Conservation (phyloP, 1,140 invertebrate species). For the Halyomorpha halys region DNA sequence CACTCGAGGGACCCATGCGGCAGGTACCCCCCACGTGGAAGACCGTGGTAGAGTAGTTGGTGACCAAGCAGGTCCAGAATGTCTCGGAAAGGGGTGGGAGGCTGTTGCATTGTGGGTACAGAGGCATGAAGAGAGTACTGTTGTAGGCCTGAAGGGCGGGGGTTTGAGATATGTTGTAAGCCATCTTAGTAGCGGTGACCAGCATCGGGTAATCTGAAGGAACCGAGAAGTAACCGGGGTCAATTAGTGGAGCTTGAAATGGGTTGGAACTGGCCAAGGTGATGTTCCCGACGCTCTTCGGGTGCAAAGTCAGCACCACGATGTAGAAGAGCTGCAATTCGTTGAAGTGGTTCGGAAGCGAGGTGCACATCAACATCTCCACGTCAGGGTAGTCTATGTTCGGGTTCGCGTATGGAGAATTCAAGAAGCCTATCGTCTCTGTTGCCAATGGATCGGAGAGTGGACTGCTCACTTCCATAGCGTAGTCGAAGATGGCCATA, state of each 20-base stretch:
- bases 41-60: slow-evolving; percentile 41
- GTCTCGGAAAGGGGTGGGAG: slow-evolving; percentile 31
- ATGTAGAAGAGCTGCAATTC: slow-evolving; percentile 4
- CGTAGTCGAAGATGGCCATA: background rate
- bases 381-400: background rate
- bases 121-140: background rate
- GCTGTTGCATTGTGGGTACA: background rate
- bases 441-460: background rate
- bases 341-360: background rate
- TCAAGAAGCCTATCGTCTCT: background rate
- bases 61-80: slow-evolving; percentile 53
- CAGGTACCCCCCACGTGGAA: slow-evolving; percentile 46
- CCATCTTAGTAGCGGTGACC: background rate
- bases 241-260: background rate
- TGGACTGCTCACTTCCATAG: background rate
- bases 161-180: background rate
- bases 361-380: background rate
- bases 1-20: slow-evolving; percentile 44
- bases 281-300: background rate
- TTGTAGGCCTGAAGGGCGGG: slow-evolving; percentile 1
- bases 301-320: background rate
- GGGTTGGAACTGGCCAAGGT: background rate
- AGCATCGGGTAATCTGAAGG: background rate
- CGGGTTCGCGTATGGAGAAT: background rate
- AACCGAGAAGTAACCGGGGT: slow-evolving; percentile 6